A percentile compares a stretch with the other conserved stretches of the same genome.
phyloP scores from a whole-genome alignment of 2,888 invertebrate species.

The Melipona bicolor region DNA sequence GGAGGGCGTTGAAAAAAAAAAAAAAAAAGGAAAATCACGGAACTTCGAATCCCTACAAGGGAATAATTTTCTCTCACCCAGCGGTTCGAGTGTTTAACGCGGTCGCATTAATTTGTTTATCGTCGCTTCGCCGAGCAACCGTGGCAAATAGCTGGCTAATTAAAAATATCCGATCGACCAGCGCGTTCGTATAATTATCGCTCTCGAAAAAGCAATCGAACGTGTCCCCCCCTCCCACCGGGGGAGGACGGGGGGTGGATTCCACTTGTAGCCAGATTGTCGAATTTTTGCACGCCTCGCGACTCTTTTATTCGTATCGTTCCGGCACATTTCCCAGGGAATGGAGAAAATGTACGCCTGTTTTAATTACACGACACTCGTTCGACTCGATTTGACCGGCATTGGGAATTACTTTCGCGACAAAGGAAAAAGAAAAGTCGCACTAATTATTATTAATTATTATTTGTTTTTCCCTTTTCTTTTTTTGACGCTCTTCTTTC shows the following conservation, averaged over 20 bases:
- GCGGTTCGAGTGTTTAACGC: conserved; percentile 34
- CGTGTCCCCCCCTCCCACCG: not conserved
- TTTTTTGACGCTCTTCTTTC: too few relatives aligned
- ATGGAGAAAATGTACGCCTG: not conserved
- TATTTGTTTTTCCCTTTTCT: not conserved
- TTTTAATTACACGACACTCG: not conserved
- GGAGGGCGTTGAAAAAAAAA: conserved; percentile 4
- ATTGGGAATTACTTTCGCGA: not conserved
- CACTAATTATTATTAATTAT: too few relatives aligned
- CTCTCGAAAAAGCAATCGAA: conserved; percentile 38
- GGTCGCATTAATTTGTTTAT: conserved; percentile 66
- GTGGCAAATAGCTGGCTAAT: conserved; percentile 72
- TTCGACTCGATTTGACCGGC: not conserved
- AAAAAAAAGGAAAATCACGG: conserved; percentile 9
- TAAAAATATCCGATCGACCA: conserved; percentile 77
- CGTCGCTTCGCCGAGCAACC: conserved; percentile 43
- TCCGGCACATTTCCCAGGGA: not conserved
- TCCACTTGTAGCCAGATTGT: not conserved
- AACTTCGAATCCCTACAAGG: conserved; percentile 31
- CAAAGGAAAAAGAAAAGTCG: not conserved
- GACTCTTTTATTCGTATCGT: not conserved
- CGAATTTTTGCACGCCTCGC: not conserved
- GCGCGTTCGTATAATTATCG: conserved; percentile 67
- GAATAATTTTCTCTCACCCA: not conserved
- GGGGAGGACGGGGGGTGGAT: not conserved